A percentile compares a stretch with the other conserved stretches of the same genome.
These are phyloP conservation scores for Beaufortia kweichowensis DNA, from an alignment of 2,113 vertebrate genomes.

Conservation along the genomic window DNA sequence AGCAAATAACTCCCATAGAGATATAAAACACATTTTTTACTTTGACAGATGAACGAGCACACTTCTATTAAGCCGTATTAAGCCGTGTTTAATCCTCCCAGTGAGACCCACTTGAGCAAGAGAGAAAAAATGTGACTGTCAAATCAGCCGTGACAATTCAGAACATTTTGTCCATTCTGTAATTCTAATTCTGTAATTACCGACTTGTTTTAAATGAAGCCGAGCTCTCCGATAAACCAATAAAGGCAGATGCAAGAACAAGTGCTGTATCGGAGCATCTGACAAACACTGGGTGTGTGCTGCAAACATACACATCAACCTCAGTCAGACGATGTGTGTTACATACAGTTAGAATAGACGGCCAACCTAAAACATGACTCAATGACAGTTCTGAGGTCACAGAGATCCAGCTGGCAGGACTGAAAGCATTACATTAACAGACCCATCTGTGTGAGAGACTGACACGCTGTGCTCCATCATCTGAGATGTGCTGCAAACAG, in stretches of 20 bases:
- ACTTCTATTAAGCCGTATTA: neutral
- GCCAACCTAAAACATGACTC: slow-evolving; percentile 22
- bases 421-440: neutral
- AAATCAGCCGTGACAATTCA: slow-evolving; percentile 42
- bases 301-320: neutral
- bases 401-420: slow-evolving; percentile 5
- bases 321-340: neutral
- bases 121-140: slow-evolving; percentile 10
- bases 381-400: slow-evolving; percentile 33
- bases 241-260: neutral
- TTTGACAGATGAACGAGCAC: neutral
- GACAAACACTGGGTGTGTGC: slow-evolving; percentile 1
- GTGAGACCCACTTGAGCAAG: slow-evolving; percentile 12
- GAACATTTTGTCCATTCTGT: slow-evolving; percentile 28
- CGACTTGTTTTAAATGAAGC: slow-evolving; percentile 35
- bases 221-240: slow-evolving; percentile 21
- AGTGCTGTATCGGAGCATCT: neutral
- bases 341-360: neutral
- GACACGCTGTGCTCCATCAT: slow-evolving; percentile 1
- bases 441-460: neutral
- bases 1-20: neutral
- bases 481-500: neutral
- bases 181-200: slow-evolving; percentile 33
- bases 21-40: neutral
- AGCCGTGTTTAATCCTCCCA: neutral